Conservation (phyloP, 2,113 vertebrate genomes). For the Lycocorax pyrrhopterus region DNA sequence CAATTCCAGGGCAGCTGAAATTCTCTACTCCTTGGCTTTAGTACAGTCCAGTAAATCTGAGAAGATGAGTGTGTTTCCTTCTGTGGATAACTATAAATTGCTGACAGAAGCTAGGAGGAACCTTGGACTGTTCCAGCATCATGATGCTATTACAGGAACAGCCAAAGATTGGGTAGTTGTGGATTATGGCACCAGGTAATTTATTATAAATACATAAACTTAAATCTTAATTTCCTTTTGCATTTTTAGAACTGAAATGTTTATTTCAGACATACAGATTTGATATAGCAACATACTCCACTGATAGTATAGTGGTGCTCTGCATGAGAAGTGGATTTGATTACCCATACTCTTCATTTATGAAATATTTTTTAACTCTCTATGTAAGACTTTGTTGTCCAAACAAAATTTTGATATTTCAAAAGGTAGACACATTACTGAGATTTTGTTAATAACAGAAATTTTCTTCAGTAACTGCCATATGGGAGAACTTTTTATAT, state of each 20-base stretch:
- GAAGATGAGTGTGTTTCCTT: slow-evolving; percentile 76
- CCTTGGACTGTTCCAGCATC: slow-evolving; percentile 90
- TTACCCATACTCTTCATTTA: background rate
- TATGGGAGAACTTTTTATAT: background rate
- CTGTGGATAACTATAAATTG: slow-evolving; percentile 70
- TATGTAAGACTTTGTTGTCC: background rate
- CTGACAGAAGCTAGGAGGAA: slow-evolving; percentile 82
- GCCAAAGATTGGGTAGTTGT: slow-evolving; percentile 87
- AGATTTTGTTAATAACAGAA: background rate
- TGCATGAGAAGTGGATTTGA: background rate
- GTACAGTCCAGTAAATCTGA: slow-evolving; percentile 73
- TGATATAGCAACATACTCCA: background rate
- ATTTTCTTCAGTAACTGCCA: background rate
- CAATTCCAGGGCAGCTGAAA: slow-evolving; percentile 83
- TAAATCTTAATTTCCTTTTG: background rate
- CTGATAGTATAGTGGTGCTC: background rate
- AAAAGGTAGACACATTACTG: background rate
- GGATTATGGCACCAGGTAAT: slow-evolving; percentile 91
- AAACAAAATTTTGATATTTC: background rate
- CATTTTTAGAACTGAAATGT: background rate
- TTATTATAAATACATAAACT: background rate
- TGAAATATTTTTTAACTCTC: background rate
- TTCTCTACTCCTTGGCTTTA: slow-evolving; percentile 84
- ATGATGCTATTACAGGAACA: slow-evolving; percentile 91
- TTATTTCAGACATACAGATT: background rate